Conservation (phyloP, 2,888 invertebrate genomes). For the Brachycybe producta region DNA sequence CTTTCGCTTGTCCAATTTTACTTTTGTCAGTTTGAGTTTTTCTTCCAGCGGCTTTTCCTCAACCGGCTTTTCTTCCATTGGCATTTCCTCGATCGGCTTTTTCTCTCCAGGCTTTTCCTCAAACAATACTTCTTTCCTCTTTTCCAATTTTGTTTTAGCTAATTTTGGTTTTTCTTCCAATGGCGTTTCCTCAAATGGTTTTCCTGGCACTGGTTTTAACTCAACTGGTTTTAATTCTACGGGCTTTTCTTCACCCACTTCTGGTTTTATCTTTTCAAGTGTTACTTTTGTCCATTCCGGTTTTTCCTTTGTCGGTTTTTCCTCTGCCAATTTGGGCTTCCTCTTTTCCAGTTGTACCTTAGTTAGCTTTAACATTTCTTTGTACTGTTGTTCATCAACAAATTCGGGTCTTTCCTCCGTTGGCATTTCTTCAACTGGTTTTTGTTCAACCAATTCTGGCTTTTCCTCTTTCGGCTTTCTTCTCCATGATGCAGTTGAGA, state of each 20-base stretch:
- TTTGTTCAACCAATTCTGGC: not conserved
- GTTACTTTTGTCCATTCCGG: not conserved
- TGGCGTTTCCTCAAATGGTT: not conserved
- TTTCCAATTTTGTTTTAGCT: not conserved
- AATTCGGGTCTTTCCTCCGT: slow-evolving; percentile 2
- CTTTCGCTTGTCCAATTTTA: not conserved
- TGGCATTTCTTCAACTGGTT: not conserved
- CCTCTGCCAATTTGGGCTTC: not conserved
- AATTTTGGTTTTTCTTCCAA: not conserved
- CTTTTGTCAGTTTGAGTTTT: not conserved
- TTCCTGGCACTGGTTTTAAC: not conserved
- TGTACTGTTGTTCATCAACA: not conserved
- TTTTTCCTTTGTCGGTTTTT: not conserved
- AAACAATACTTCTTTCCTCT: slow-evolving; percentile 5
- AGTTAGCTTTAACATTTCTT: slow-evolving; percentile 1
- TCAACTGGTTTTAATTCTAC: not conserved
- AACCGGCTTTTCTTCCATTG: not conserved
- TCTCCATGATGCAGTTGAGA: too few species aligned
- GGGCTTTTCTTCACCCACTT: not conserved
- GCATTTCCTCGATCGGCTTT: too few species aligned
- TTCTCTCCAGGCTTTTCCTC: slow-evolving; percentile 20
- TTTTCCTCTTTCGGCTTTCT: slow-evolving; percentile 1
- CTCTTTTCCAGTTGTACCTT: slow-evolving; percentile 17
- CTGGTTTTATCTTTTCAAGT: not conserved
- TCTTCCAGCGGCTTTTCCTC: not conserved